A percentile compares a stretch with the other conserved stretches of the same genome.
Evolutionary conservation across 1,140 invertebrate genomes (phyloP).

Genomic region (Orussus abietinus): DNA sequence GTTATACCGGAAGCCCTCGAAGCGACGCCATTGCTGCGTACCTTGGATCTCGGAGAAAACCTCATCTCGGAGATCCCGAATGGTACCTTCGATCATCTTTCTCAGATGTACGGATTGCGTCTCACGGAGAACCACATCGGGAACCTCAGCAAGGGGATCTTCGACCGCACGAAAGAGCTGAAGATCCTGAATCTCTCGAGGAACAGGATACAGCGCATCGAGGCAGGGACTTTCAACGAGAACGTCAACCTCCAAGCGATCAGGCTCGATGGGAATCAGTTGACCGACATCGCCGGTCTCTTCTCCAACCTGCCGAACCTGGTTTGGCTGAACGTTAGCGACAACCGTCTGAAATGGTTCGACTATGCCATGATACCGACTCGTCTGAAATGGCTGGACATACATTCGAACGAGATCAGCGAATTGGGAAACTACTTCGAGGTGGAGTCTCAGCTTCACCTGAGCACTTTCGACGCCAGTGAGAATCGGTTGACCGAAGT

Average conservation of each 20-base stretch:
- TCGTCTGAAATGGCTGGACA: conserved; percentile 84
- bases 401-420: conserved; percentile 81
- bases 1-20: conserved; percentile 80
- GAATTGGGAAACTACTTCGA: conserved; percentile 88
- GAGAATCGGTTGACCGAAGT: conserved; percentile 82
- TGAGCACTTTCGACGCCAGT: conserved; percentile 83
- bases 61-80: conserved; percentile 78
- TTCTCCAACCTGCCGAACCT: conserved; percentile 83
- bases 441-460: conserved; percentile 75
- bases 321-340: conserved; percentile 88
- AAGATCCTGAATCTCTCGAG: conserved; percentile 85
- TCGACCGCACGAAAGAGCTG: conserved; percentile 76
- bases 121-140: conserved; percentile 85
- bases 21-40: conserved; percentile 76
- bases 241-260: conserved; percentile 83
- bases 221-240: conserved; percentile 78
- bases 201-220: conserved; percentile 82
- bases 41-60: conserved; percentile 86
- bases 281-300: conserved; percentile 78
- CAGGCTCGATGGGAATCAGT: conserved; percentile 80
- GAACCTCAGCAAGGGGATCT: conserved; percentile 79
- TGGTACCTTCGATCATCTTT: conserved; percentile 75
- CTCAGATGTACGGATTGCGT: conserved; percentile 75
- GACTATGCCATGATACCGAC: conserved; percentile 89
- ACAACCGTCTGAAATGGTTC: conserved; percentile 84